phyloP scores from a whole-genome alignment of 2,113 vertebrate genomes.

The Scopus umbretta region DNA sequence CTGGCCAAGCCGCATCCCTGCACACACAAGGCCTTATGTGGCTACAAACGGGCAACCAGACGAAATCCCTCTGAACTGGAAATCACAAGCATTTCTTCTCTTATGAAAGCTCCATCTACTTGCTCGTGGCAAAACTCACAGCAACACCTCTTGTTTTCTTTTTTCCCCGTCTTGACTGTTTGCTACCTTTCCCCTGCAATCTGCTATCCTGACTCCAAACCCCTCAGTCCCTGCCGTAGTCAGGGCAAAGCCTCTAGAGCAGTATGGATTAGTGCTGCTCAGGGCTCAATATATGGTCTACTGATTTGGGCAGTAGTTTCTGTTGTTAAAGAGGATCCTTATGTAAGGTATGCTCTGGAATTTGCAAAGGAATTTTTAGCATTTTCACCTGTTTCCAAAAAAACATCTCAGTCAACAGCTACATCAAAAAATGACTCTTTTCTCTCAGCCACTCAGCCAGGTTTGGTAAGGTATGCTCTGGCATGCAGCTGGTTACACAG shows the following conservation, averaged over 20 bases:
- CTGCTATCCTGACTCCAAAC: neutral
- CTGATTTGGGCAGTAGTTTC: neutral
- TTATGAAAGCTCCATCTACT: neutral
- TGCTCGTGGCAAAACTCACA: neutral
- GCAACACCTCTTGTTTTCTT: too few species aligned
- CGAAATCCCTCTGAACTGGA: neutral
- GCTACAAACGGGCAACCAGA: neutral
- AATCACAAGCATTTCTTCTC: neutral
- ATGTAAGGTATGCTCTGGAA: neutral
- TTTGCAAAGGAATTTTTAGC: neutral
- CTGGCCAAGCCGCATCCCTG: rapidly evolving
- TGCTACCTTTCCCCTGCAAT: neutral
- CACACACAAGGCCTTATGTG: neutral
- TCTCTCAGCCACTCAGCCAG: too few species aligned
- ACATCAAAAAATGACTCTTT: neutral
- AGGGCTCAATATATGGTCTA: rapidly evolving
- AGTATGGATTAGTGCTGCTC: neutral
- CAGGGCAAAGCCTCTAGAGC: neutral
- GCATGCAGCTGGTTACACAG: neutral
- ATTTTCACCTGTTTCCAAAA: neutral
- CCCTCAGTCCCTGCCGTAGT: neutral
- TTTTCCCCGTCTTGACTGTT: neutral
- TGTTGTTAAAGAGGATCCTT: neutral
- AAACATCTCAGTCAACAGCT: neutral
- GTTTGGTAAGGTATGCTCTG: neutral